Conservation (phyloP, 2,797 vertebrate species). For the Neoniphon sammara region DNA sequence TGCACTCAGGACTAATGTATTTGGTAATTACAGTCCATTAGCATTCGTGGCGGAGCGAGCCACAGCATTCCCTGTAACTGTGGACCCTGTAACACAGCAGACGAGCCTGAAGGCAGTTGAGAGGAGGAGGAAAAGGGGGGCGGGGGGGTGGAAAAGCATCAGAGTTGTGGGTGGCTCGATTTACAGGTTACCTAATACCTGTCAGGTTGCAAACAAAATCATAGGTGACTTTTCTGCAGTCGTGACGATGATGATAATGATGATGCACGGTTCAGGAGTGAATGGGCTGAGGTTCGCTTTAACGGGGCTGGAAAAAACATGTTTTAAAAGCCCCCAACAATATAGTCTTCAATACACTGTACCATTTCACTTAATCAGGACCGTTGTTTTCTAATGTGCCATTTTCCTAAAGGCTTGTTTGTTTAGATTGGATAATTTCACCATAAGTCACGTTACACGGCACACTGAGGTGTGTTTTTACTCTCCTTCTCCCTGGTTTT, state of each 20-base stretch:
- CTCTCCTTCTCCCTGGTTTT: background rate
- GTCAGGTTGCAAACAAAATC: conserved; percentile 57
- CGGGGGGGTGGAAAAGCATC: conserved; percentile 32
- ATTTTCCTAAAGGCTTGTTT: background rate
- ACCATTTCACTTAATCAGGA: background rate
- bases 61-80: conserved; percentile 33
- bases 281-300: conserved; percentile 17
- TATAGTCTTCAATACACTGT: too few relatives aligned
- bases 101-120: conserved; percentile 52
- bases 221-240: conserved; percentile 29
- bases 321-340: background rate
- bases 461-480: background rate
- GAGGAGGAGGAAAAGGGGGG: conserved; percentile 55
- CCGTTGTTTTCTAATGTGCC: background rate
- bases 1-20: conserved; percentile 75
- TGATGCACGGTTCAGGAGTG: conserved; percentile 17
- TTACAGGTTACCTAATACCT: conserved; percentile 68
- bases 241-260: conserved; percentile 14
- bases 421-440: too few relatives aligned
- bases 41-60: conserved; percentile 52
- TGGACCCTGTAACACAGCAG: conserved; percentile 38
- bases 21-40: conserved; percentile 79
- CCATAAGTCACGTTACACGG: too few relatives aligned
- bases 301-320: background rate
- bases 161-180: conserved; percentile 64